Base-by-base conservation (phyloP, 1,140 invertebrate species). In the Pinna nobilis region DNA sequence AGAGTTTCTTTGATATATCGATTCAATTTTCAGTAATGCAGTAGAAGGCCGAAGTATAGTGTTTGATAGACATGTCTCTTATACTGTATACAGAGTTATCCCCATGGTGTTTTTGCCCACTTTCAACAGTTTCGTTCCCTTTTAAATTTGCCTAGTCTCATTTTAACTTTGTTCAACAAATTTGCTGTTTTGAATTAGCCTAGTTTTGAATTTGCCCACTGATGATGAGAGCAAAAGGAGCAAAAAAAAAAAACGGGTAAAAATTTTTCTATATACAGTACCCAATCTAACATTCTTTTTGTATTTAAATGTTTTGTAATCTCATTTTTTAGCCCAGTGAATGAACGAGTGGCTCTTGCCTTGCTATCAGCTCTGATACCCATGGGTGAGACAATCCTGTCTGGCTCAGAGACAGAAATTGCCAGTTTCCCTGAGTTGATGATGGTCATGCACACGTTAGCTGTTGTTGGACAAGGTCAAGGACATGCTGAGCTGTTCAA, bases 401-500 rank as follows among this genome's bases (percentile, higher is more conserved):
- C 78, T 94, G 23, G 91, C 91, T 3, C 89, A 91, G 5, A 89
- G 90, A 57, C 93, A 32, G 94, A 95, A 84, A 93, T 92, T 1
- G 90, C 92, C 49, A 94, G 94, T 32, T 95, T 96, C 83, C 92
- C 94, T 7, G 94, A 95, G 82, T 90, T 97, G 15, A 93, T 98
- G 91, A 92, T 93, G 74, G 93, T 96, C 5, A 88, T 91, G 89
- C 94, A 94, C 3, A 95, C 93, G 2, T 88, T 98, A 66, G 96
- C 96, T 0, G 94, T 95, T 85, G 94, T 94, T 35, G 93, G 95
- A 9, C 91, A 92, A 11, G 87, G 89, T 0, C 93, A 93, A 30
- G 95, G 96, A 0, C 96, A 98, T 87, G 87, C 92, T 1, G 90
- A 92, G 25, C 86, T 98, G 4, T 96, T 98, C 82, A 92, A 93